These are phyloP conservation scores for Scartelaos histophorus DNA, from an alignment of 2,113 vertebrate species.

Conservation along the genomic window DNA sequence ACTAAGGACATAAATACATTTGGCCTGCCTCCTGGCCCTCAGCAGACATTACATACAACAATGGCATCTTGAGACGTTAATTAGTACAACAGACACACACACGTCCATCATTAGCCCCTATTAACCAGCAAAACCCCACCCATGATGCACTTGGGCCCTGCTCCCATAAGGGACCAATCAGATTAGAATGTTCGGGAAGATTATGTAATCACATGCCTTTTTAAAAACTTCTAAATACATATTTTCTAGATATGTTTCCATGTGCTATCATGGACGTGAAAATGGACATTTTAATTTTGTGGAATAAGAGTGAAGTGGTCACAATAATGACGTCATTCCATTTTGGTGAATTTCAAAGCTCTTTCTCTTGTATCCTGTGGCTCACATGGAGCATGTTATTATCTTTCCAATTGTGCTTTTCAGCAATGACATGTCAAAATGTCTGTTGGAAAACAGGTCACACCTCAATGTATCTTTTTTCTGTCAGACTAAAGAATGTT, in stretches of 20 bases:
- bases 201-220: not conserved
- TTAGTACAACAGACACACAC: conserved; percentile 57
- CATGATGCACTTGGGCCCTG: conserved; percentile 39
- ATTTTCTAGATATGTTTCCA: conserved; percentile 24
- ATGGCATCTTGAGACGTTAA: conserved; percentile 66
- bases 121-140: conserved; percentile 52
- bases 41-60: conserved; percentile 70
- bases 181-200: conserved; percentile 56
- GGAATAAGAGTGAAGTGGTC: not conserved
- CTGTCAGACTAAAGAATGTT: not conserved
- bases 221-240: not conserved
- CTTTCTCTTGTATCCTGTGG: conserved; percentile 11
- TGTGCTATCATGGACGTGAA: conserved; percentile 15
- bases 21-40: conserved; percentile 61
- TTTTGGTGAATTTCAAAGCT: conserved; percentile 12
- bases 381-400: conserved; percentile 28
- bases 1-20: conserved; percentile 76
- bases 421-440: conserved; percentile 53
- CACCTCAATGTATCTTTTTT: not conserved
- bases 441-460: conserved; percentile 14
- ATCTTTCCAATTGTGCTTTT: conserved; percentile 25
- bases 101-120: conserved; percentile 52
- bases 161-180: conserved; percentile 57
- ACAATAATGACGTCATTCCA: conserved; percentile 31
- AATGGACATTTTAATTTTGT: not conserved